A percentile compares a stretch with the other conserved stretches of the same genome.
phyloP scores from a whole-genome alignment of 35 echinoderm and acorn worm genomes.

The Nesometra sesokonis region DNA sequence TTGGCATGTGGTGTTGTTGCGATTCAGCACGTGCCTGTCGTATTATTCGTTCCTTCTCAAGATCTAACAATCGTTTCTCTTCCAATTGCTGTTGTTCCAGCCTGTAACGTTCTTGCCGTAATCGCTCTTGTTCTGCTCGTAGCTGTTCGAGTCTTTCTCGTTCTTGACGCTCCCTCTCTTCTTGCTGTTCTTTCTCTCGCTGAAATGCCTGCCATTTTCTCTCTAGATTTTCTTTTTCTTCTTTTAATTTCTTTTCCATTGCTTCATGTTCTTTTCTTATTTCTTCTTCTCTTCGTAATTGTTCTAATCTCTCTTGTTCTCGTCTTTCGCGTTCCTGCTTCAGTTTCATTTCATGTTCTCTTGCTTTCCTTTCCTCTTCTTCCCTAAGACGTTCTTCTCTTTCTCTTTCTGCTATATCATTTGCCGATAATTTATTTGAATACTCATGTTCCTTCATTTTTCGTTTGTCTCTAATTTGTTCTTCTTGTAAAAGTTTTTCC shows the following conservation, averaged over 20 bases:
- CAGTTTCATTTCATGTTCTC: slow-evolving; percentile 35
- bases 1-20: slow-evolving; percentile 1
- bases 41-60: slow-evolving; percentile 37
- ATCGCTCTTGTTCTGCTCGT: slow-evolving; percentile 40
- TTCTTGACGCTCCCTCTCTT: slow-evolving; percentile 38
- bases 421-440: slow-evolving; percentile 26
- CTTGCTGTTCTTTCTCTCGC: slow-evolving; percentile 45
- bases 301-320: not conserved
- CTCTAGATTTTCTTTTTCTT: slow-evolving; percentile 60
- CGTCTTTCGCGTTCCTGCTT: slow-evolving; percentile 11
- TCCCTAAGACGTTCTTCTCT: slow-evolving; percentile 24
- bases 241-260: slow-evolving; percentile 45
- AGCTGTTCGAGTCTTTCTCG: slow-evolving; percentile 33
- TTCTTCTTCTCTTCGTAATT: not conserved
- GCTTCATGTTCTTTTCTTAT: slow-evolving; percentile 45
- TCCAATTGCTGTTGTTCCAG: slow-evolving; percentile 57
- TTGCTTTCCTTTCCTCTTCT: slow-evolving; percentile 28
- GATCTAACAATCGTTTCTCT: slow-evolving; percentile 25
- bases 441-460: slow-evolving; percentile 21
- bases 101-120: slow-evolving; percentile 32
- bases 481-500: slow-evolving; percentile 31
- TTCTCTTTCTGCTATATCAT: slow-evolving; percentile 34
- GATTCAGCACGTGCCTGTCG: not conserved
- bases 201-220: slow-evolving; percentile 69
- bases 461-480: slow-evolving; percentile 30